A percentile compares a stretch with the other conserved stretches of the same genome.
Conservation (phyloP, 2,113 vertebrate species). For the Pseudorectes ferrugineus region DNA sequence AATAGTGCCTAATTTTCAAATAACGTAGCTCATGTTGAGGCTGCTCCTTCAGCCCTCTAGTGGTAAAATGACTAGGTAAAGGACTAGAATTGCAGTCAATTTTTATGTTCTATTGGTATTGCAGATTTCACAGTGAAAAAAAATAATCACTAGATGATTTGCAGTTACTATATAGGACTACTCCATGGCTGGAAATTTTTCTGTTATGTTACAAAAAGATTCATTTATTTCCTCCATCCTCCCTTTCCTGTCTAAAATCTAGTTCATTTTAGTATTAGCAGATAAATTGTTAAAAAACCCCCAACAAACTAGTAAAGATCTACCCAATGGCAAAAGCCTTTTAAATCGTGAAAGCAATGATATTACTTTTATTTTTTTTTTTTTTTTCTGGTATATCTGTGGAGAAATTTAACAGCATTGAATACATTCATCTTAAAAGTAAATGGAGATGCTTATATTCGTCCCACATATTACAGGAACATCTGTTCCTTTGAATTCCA, state of each 20-base stretch:
- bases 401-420: background rate
- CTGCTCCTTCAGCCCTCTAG: background rate
- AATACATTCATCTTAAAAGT: background rate
- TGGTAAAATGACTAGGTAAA: background rate
- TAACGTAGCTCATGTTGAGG: background rate
- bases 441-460: background rate
- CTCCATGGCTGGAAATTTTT: background rate
- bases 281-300: background rate
- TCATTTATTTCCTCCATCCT: background rate
- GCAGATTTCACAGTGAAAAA: accelerated
- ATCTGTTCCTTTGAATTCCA: constrained; percentile 32
- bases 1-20: too few relatives aligned
- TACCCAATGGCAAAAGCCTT: background rate
- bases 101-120: background rate
- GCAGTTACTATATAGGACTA: background rate
- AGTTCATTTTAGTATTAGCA: background rate
- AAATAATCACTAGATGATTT: background rate
- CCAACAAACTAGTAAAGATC: background rate
- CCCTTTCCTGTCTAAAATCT: background rate
- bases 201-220: background rate
- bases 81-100: accelerated
- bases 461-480: background rate
- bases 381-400: background rate
- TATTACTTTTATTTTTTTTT: accelerated
- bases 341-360: background rate